Evolutionary conservation across 2,888 invertebrate species (phyloP), one percentile per base, ranked within the genome.

Genomic region (Drosophila villosipedis): DNA sequence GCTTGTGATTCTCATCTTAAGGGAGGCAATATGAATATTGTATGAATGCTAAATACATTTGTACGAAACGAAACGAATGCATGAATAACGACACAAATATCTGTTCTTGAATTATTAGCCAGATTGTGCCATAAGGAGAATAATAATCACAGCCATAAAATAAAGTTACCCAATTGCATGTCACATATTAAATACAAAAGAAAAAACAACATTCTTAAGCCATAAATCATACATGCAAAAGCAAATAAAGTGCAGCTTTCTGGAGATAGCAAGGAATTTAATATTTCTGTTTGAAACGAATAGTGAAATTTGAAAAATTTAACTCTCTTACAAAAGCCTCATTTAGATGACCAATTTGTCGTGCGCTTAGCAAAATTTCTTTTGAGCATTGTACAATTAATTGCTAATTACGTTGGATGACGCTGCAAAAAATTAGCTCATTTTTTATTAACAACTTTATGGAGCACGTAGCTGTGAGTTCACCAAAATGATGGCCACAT

Each of bases 381-480:
- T 50, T 61, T 31, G 16, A 28, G 49, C 10, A 33, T 52, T 43
- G 53, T 60, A 61, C 68, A 84, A 79, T 75, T 79, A 64, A 66
- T 43, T 62, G 54, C 62, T 69, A 71, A 85, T 83, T 75, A 73
- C 61, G 16, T 49, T 35, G 47, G 54, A 33, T 55, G 54, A 55
- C 30, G 41, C 22, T 16, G 28, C 31, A 53, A 33, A 53, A 53
- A 63, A 47, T 30, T 12, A 66, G 62, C 53, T 54, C 52, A 73
- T 80, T 49, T 49, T 55, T 65, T 50, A 74, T 62, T 28, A 49
- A 43, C 43, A 22, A 33, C 16, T 22, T 14, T 54, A 16, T 19
- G 19, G 5, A 41, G 62, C 82, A 82, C 82, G 82, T 86, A 62
- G 31, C 47, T 65, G 43, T 54, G 73, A 47, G 59, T 58, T 52